Percentiles rank a stretch among this genome's conserved stretches.
These are phyloP conservation scores for Isoperla grammatica DNA, from an alignment of 2,888 invertebrate species.

Conservation along the genomic window DNA sequence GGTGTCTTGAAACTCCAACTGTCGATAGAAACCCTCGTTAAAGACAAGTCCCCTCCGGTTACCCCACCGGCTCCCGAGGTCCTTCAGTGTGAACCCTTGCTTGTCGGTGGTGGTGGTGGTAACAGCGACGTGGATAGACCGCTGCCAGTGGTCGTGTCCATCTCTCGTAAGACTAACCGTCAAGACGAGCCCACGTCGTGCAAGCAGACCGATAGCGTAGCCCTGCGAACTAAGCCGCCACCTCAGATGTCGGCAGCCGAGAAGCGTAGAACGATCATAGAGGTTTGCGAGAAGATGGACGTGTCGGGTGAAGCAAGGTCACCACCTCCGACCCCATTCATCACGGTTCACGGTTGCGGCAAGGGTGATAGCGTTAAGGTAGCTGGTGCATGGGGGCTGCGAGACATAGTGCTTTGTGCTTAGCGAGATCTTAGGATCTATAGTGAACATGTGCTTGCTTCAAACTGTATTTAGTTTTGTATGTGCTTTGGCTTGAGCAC, in stretches of 20 bases:
- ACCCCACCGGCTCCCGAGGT: not conserved
- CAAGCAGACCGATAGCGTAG: too few species aligned
- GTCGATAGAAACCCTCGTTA: not conserved
- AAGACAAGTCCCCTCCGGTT: not conserved
- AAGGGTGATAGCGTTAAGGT: not conserved
- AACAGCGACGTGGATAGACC: slow-evolving; percentile 30
- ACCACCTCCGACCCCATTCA: slow-evolving; percentile 39
- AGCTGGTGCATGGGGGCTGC: slow-evolving; percentile 2
- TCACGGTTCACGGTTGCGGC: slow-evolving; percentile 35
- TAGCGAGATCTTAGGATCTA: too few species aligned
- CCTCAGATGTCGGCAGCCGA: slow-evolving; percentile 34
- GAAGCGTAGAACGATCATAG: slow-evolving; percentile 39
- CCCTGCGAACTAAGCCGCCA: not conserved
- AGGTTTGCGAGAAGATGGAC: slow-evolving; percentile 41
- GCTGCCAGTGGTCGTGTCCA: slow-evolving; percentile 16
- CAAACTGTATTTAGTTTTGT: not conserved
- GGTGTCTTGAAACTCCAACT: not conserved
- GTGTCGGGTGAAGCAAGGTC: slow-evolving; percentile 37
- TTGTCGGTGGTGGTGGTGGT: too few species aligned
- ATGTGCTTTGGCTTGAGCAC: not conserved
- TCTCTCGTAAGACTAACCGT: slow-evolving; percentile 6
- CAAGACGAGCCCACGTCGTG: too few species aligned
- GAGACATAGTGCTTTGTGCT: not conserved
- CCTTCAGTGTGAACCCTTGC: too few species aligned
- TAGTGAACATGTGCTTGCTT: not conserved